Evolutionary conservation across 2,113 vertebrate species (phyloP).

Genomic region (Peromyscus californicus): DNA sequence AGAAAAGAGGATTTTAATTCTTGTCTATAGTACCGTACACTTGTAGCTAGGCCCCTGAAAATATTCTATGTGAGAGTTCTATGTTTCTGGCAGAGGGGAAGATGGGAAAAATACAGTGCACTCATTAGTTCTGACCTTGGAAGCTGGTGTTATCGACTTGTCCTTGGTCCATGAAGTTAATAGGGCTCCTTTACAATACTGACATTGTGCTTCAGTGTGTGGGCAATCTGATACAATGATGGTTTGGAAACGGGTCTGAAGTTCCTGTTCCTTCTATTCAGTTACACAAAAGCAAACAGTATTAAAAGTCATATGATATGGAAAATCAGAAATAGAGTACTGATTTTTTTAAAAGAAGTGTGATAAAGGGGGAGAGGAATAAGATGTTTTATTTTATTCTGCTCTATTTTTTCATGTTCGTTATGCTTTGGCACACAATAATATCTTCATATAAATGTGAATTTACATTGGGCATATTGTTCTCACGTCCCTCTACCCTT

Average conservation of each 20-base stretch:
- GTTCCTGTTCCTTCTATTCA: slow-evolving; percentile 13
- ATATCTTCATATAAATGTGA: background rate
- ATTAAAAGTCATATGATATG: slow-evolving; percentile 6
- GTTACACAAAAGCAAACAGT: background rate
- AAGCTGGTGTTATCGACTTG: slow-evolving; percentile 56
- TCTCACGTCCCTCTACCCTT: background rate
- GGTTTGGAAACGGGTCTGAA: background rate
- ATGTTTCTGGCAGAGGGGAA: background rate
- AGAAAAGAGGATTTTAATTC: slow-evolving; percentile 24
- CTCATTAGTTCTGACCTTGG: background rate
- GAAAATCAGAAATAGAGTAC: background rate
- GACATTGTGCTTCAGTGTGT: slow-evolving; percentile 7
- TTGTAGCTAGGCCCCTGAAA: slow-evolving; percentile 5
- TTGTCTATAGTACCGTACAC: background rate
- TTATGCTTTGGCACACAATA: background rate
- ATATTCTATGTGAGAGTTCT: background rate
- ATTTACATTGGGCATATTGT: background rate
- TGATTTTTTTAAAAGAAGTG: background rate
- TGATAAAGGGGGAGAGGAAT: background rate
- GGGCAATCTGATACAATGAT: slow-evolving; percentile 46
- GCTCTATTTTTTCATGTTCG: background rate
- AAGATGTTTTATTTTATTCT: background rate
- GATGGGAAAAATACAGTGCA: slow-evolving; percentile 23
- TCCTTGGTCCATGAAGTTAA: slow-evolving; percentile 49
- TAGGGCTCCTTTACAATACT: slow-evolving; percentile 9